Base-by-base conservation (phyloP, 2,113 vertebrate species). In the Neomonachus schauinslandi region DNA sequence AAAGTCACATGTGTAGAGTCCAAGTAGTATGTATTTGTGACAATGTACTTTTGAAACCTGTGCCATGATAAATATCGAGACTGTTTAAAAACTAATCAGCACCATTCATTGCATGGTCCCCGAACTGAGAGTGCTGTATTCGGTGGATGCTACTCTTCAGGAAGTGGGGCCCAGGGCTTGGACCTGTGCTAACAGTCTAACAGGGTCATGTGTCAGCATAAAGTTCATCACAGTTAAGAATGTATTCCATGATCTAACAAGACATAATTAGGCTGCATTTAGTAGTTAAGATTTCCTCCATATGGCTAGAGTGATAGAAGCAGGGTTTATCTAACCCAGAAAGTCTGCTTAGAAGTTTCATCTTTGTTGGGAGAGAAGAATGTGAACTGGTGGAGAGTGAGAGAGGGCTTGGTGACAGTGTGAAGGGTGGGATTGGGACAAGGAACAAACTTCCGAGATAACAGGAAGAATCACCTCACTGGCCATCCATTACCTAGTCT, bases 341-440 rank as follows among this genome's bases (percentile, higher is more conserved):
- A 91, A 57, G 16, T 46, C 31, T 42, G 36, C 22, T 80, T 77
- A 57, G 67, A 87, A 22, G 13, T 21, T 59, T 42, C 46, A 18
- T 82, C 51, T 86, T 39, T 72, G 53, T 7, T 63, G 36, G 72
- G 39, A 71, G 7, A 36, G 22, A 90, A 93, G 33, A 26, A 13
- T 2, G 21, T 15, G 49, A 57, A 31, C n/a, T 0, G 21, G 5
- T 21, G 10, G 79, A 67, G 46, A 7, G 0, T 26, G 11, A 59
- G 57, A 15, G 76, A 53, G 9, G 33, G 24, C n/a, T 11, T 31
- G 0, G 4, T 5, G 16, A 63, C 19, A 31, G 28, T 31, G 28
- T n/a, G 33, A 79, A 87, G 33, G 69, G 18, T 5, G 22, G n/a
- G 14, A 21, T 0, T 9, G 42, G 31, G 69, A 21, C 51, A 59